Percentiles rank a stretch among this genome's conserved stretches.
Evolutionary conservation across 2,797 vertebrate species (phyloP).

Genomic region (Oryzias dopingdopingensis): DNA sequence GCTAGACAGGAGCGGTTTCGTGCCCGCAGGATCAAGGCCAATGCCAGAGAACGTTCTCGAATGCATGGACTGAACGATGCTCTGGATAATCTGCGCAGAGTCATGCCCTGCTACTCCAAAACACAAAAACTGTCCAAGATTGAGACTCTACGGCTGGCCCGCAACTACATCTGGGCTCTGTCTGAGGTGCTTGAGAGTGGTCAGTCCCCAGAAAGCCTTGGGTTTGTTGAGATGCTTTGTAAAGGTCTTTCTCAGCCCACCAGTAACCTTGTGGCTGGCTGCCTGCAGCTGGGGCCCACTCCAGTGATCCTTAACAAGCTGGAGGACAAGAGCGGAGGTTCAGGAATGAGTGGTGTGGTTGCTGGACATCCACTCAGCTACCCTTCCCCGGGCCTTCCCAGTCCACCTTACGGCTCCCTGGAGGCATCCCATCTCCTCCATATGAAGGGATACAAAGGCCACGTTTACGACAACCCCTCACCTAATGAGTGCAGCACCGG

Average conservation of each 20-base stretch:
- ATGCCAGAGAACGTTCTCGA: conserved; percentile 90
- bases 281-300: conserved; percentile 86
- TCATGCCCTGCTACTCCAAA: conserved; percentile 99
- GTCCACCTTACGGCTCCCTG: conserved; percentile 92
- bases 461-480: conserved; percentile 82
- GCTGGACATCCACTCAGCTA: conserved; percentile 81
- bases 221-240: conserved; percentile 94
- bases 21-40: conserved; percentile 89
- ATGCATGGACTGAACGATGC: conserved; percentile 97
- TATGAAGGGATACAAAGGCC: conserved; percentile 88
- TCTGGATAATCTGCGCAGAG: conserved; percentile 87
- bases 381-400: conserved; percentile 92
- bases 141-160: conserved; percentile 91
- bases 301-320: conserved; percentile 82
- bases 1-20: conserved; percentile 90
- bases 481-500: conserved; percentile 82
- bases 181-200: conserved; percentile 92
- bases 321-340: conserved; percentile 84
- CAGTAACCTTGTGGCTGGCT: conserved; percentile 94
- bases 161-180: conserved; percentile 98
- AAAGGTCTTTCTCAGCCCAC: conserved; percentile 97
- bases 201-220: conserved; percentile 87
- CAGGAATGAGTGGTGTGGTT: conserved; percentile 54
- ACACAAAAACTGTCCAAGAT: conserved; percentile 98
- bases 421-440: conserved; percentile 89